These are phyloP conservation scores for Coilia nasus DNA, from an alignment of 2,797 vertebrate genomes.

Conservation along the genomic window DNA sequence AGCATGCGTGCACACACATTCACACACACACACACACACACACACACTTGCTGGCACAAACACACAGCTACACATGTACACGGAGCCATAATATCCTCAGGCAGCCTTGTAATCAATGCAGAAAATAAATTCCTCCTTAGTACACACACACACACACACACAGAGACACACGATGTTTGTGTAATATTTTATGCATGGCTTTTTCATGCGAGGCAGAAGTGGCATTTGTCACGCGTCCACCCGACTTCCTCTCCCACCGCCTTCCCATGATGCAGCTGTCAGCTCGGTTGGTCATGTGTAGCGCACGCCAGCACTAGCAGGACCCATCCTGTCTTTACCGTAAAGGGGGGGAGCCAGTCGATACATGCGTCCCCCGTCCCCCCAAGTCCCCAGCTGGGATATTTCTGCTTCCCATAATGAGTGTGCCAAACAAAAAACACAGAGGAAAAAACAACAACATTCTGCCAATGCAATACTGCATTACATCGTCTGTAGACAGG, in stretches of 20 bases:
- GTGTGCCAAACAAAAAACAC: constrained; percentile 14
- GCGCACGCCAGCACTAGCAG: not conserved
- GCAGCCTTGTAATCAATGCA: constrained; percentile 13
- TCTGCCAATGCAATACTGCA: not conserved
- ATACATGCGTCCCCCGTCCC: not conserved
- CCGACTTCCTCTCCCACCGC: not conserved
- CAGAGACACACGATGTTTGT: not conserved
- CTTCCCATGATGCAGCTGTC: not conserved
- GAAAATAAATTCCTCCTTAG: not conserved
- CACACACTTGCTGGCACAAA: not conserved
- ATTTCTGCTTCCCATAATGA: not conserved
- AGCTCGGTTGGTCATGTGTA: not conserved
- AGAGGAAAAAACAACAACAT: constrained; percentile 43
- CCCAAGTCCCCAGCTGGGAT: not conserved
- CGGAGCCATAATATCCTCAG: not conserved
- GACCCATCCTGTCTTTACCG: not conserved
- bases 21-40: not conserved
- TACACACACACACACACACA: not conserved
- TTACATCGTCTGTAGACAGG: not conserved
- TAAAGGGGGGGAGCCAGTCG: not conserved
- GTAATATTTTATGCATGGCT: not conserved
- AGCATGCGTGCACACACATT: not conserved
- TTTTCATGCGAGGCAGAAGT: not conserved
- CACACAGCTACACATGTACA: not conserved
- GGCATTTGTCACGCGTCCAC: not conserved